Base-by-base conservation (phyloP, 2,888 invertebrate genomes). In the Autographa pulchrina region DNA sequence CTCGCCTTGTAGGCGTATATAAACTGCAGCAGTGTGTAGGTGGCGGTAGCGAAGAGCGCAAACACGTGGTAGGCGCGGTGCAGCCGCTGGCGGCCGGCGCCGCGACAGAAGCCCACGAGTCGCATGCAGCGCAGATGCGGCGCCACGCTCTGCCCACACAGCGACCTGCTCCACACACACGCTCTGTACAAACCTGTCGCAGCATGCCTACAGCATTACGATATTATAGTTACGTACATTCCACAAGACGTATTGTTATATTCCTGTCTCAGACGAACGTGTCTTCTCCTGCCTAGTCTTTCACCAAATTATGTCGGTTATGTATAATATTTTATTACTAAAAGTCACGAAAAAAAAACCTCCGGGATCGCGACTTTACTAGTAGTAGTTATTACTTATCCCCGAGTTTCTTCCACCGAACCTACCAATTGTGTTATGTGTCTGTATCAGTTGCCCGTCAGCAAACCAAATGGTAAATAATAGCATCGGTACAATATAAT, bases 1-100 rank as follows among this genome's bases (percentile, higher is more conserved):
- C 63, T 74, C 64, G 86, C 91, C 87, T 86, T 87, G 63, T 90
- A 91, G 0, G 92, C 92, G 71, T 91, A 91, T 20, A 90, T 74
- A 56, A 85, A 78, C 79, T 93, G 89, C 80, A 91, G 92, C 59
- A 87, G 66, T 16, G 92, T 83, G 78, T 91, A 92, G 5, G 79
- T n/a, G 60, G 75, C 32, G n/a, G 90, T 90, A 62, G 80, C 72
- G 18, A 74, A 73, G 11, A 92, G 87, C 18, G 89, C 85, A 32
- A 88, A 77, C 41, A 41, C 60, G 74, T 91, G 88, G 83, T 92
- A 91, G 11, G 68, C 59, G 41, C 72, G 74, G 41, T 62, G 72
- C 65, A 65, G 59, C 64, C 32, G 48, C 32, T 52, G 14, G 13
- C 62, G 5, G 38, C n/a, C 54, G 18, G 38, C 0, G 9, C 38